Evolutionary conservation across 2,113 vertebrate species (phyloP), one percentile per base, ranked within the genome.

Genomic region (Emydura subglobosa): DNA sequence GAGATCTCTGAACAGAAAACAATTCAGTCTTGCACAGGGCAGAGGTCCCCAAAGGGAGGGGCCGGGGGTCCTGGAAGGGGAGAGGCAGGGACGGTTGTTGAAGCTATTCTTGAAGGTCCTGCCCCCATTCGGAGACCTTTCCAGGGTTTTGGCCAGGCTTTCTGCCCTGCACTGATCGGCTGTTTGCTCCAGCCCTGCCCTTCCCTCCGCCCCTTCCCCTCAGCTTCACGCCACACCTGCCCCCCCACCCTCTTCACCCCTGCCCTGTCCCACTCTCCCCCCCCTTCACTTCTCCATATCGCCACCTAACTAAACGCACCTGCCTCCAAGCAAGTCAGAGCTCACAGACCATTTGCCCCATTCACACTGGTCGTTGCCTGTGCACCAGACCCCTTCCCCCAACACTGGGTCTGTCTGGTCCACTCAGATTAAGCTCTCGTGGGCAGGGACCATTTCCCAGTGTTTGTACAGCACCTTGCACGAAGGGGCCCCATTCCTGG

Each of bases 1-100:
- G 49, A 51, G 78, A 39, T n/a, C 34, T 42, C 3, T 93, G 97
- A 94, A 1, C 92, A 94, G 91, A 95, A 93, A 88, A 19, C 55
- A 57, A 27, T 57, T 27, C 25, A 57, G 55, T 5, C 55, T 61
- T 61, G 59, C 13, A 29, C 29, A 14, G 29, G 29, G 13, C 13
- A 31, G 59, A 16, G 57, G 13, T 12, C 59, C 59, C 29, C 6
- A 13, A 61, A 61, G 29, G 59, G 29, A 31, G 29, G 27, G 59
- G 27, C 13, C 14, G 29, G 57, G 57, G 55, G 27, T 11, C 31
- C 3, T 3, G 13, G 59, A 61, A 16, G 12, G 59, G 59, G 59
- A 13, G 29, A 3, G 34, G 31, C 61, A 68, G 61, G 34, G 34
- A n/a, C 6, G 61, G 31, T 19, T n/a, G 34, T 68, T 9, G 16